Base-by-base conservation (phyloP, 2,888 invertebrate genomes). In the Erebia epiphron region DNA sequence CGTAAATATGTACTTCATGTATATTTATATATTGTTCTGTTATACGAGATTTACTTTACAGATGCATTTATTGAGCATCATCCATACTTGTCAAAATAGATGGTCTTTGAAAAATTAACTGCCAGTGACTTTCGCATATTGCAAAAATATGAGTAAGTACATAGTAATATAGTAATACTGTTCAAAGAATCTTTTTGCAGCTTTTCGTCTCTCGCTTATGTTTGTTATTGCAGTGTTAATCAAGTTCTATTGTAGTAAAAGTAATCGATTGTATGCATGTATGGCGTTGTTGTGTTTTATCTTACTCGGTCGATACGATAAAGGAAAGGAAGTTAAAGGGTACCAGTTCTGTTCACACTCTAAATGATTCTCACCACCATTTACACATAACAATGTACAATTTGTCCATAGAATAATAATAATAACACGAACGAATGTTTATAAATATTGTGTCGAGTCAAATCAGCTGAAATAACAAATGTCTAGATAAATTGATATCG, bases 291-390 rank as follows among this genome's bases (percentile, higher is more conserved):
- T 43, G 43, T 18, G 49, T 18, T 63, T 69, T 69, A 65, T 69
- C 69, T 64, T 64, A 60, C 58, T 49, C 64, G 58, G 64, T 66
- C 66, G 64, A 58, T 52, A 18, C 50, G 58, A 64, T 64, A 64
- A 64, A 64, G 57, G 49, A 58, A 64, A 65, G n/a, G 35, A 64
- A 58, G 57, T 69, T 64, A 69, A 69, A 64, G 58, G 58, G 64
- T 41, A 69, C 54, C 26, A 35, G 64, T 46, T 43, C 41, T 13
- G 64, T 46, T 43, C 49, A n/a, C 16, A 56, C 21, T 56, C 43
- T 56, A 56, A 65, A 43, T 21, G n/a, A 14, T 46, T 62, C 41
- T 54, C n/a, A 50, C 52, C 2, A 43, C 5, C 43, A 18, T n/a
- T 62, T 49, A 62, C 26, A 14, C 50, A 7, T 35, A 35, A 35